Percentiles rank a stretch among this genome's conserved stretches.
These are phyloP conservation scores for Heteromormyrus szaboi DNA, from an alignment of 2,797 vertebrate genomes.

Conservation along the genomic window DNA sequence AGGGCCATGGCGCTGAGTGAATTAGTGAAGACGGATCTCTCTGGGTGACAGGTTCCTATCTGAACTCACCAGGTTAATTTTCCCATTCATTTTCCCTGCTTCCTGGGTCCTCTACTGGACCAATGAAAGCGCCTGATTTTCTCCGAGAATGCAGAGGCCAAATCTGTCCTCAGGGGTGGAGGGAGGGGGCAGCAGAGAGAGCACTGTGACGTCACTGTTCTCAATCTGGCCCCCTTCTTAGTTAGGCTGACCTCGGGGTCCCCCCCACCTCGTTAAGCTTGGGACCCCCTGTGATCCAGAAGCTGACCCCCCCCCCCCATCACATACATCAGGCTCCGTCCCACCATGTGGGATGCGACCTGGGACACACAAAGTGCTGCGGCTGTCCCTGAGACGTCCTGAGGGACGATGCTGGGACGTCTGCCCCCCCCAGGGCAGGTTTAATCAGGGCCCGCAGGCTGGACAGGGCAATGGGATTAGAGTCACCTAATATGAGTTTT, in stretches of 20 bases:
- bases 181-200: not conserved
- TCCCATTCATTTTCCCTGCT: constrained; percentile 14
- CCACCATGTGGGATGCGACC: constrained; percentile 51
- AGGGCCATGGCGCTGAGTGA: constrained; percentile 62
- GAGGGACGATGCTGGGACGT: constrained; percentile 18
- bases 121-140: constrained; percentile 31
- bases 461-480: constrained; percentile 50
- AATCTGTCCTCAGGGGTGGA: constrained; percentile 40
- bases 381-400: constrained; percentile 7
- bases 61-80: constrained; percentile 59
- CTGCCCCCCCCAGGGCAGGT: constrained; percentile 50
- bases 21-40: constrained; percentile 66
- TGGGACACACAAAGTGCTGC: constrained; percentile 50
- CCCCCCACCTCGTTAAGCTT: constrained; percentile 32
- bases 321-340: constrained; percentile 38
- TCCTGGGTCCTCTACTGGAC: not conserved
- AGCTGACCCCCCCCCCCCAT: constrained; percentile 36
- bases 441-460: constrained; percentile 50
- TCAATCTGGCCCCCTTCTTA: constrained; percentile 19
- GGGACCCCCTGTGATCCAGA: constrained; percentile 26
- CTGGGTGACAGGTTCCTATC: constrained; percentile 66
- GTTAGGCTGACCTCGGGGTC: constrained; percentile 38
- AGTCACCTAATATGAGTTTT: constrained; percentile 45
- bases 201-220: constrained; percentile 20
- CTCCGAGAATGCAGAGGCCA: constrained; percentile 30